Evolutionary conservation across 2,888 invertebrate species (phyloP).

Genomic region (Galerucella nymphaeae): DNA sequence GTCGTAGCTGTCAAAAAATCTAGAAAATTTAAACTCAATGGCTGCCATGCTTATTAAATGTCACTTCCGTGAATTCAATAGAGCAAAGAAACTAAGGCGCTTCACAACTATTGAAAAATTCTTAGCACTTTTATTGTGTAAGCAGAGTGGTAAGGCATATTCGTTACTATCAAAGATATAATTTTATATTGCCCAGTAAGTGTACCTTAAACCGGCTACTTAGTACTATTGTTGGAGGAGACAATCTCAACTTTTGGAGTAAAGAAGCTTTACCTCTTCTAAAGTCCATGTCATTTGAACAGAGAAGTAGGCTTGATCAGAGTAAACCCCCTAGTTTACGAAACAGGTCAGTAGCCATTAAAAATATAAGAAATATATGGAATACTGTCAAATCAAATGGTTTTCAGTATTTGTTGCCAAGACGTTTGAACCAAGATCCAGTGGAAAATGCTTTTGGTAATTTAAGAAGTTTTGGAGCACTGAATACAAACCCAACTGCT

Average conservation of each 20-base stretch:
- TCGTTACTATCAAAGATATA: not conserved
- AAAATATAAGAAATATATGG: constrained; percentile 22
- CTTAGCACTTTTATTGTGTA: not conserved
- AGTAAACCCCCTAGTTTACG: constrained; percentile 22
- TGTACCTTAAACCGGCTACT: no score
- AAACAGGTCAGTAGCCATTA: constrained; percentile 17
- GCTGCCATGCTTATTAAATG: not conserved
- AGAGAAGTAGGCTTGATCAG: no score
- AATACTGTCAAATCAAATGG: constrained; percentile 6
- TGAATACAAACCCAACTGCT: no score
- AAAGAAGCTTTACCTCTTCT: constrained; percentile 33
- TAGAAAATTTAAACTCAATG: not conserved
- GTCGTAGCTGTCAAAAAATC: not conserved
- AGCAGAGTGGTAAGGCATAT: not conserved
- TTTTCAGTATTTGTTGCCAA: no score
- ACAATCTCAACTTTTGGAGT: constrained; percentile 26
- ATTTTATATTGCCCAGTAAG: no score
- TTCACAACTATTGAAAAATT: not conserved
- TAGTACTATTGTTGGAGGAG: not conserved
- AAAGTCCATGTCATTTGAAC: no score
- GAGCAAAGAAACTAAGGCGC: not conserved
- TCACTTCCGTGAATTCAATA: not conserved
- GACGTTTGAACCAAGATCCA: no score
- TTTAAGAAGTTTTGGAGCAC: no score
- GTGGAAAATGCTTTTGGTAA: no score